Conservation (phyloP, 2,797 vertebrate species). For the Calcarius lapponicus region DNA sequence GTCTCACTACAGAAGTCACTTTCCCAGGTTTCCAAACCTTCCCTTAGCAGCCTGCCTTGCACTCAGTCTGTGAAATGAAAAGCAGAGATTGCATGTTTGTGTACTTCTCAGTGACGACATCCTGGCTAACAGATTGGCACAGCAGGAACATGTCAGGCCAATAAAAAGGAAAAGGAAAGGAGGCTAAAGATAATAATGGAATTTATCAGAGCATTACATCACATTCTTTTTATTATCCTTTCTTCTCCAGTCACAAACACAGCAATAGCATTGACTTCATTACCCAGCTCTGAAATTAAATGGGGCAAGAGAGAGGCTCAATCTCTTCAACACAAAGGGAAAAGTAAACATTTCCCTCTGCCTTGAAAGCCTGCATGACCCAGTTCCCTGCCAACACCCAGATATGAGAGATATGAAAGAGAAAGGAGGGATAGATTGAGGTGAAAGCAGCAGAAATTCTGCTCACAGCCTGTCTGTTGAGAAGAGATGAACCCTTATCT, state of each 20-base stretch:
- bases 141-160: constrained; percentile 46
- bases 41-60: background rate
- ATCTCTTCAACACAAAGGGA: background rate
- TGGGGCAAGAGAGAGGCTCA: background rate
- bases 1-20: background rate
- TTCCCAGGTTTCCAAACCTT: background rate
- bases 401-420: background rate
- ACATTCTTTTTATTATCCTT: background rate
- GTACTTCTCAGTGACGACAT: background rate
- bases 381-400: constrained; percentile 18
- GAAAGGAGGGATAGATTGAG: background rate
- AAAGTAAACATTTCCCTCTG: constrained; percentile 5
- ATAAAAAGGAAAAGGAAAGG: constrained; percentile 33
- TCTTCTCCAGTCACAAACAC: constrained; percentile 7
- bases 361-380: constrained; percentile 6
- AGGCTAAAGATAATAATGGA: background rate
- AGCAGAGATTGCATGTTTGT: background rate
- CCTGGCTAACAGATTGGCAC: constrained; percentile 46
- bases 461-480: background rate
- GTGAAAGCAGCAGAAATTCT: background rate
- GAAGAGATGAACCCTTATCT: background rate
- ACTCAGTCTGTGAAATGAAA: background rate
- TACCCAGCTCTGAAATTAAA: constrained; percentile 45
- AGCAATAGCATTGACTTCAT: background rate
- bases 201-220: constrained; percentile 53